Evolutionary conservation across 2,113 vertebrate species (phyloP), one percentile per base, ranked within the genome.

Genomic region (Plotosus lineatus): DNA sequence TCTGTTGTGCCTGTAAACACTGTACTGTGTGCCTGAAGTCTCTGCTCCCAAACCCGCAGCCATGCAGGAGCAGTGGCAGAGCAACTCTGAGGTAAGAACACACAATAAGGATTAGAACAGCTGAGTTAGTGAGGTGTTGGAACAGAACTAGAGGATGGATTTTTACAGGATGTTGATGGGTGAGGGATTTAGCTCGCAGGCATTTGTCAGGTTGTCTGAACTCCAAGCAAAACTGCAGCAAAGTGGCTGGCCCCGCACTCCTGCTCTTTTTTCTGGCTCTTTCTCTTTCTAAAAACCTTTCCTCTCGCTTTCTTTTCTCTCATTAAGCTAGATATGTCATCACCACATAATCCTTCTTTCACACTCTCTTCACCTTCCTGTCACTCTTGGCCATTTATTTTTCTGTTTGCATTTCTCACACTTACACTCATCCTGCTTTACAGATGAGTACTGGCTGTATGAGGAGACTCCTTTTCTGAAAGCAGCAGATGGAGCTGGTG

Each of bases 11-110:
- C 74, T 75, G 73, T 78, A 73, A 38, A 76, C 53, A 83, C 58
- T 46, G 73, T 76, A 48, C 80, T 56, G 55, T 61, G 42, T 80
- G 55, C 42, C 68, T 50, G 28, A 38, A 74, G 40, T 55, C 19
- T 79, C 10, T 58, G 40, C 26, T 33, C 42, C 51, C 53, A 68
- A 55, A 75, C 42, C 78, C 63, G 84, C 74, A 89, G 87, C 56
- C 78, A 91, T 91, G 90, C 89, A 91, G 87, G 87, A 91, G 85
- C 83, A 90, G 78, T 87, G 86, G 83, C 88, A 87, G 73, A 82
- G 71, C 81, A 90, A 65, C 75, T 28, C 74, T 65, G 89, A 92
- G 92, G 92, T 92, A 92, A 92, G 91, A 50, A 73, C 53, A 23
- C 31, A 75, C 50, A 46, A 73, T 60, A 56, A 40, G 65, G 36